A percentile compares a stretch with the other conserved stretches of the same genome.
phyloP scores from a whole-genome alignment of 1,140 invertebrate genomes.

The Patella vulgata region DNA sequence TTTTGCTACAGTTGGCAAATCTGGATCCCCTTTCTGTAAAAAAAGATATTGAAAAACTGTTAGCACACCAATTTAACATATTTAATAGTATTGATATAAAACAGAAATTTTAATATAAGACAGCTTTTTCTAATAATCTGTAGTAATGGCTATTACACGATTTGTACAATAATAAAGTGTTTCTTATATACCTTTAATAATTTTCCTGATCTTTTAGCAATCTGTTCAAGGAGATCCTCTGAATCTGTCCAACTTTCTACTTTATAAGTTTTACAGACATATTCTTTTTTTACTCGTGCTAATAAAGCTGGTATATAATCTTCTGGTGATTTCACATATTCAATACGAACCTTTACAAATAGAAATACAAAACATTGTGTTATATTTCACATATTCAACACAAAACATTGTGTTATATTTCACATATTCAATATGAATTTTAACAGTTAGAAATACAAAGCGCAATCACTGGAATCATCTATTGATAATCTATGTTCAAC shows the following conservation, averaged over 20 bases:
- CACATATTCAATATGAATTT: not conserved
- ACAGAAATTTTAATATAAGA: too few relatives aligned
- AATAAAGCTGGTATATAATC: constrained; percentile 92
- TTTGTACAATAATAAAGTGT: too few relatives aligned
- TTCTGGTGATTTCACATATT: constrained; percentile 92
- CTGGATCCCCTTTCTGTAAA: constrained; percentile 87
- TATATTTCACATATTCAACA: too few relatives aligned
- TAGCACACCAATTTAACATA: too few relatives aligned
- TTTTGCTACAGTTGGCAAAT: constrained; percentile 86
- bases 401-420: not conserved
- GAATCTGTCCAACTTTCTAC: constrained; percentile 81
- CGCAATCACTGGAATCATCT: too few relatives aligned
- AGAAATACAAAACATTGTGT: not conserved
- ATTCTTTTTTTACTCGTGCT: constrained; percentile 88
- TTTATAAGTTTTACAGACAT: constrained; percentile 92
- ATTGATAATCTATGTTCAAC: not conserved
- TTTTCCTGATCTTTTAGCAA: constrained; percentile 87
- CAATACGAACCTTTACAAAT: constrained; percentile 81
- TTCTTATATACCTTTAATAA: constrained; percentile 80
- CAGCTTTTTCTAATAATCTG: too few relatives aligned
- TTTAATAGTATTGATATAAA: too few relatives aligned
- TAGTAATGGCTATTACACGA: too few relatives aligned
- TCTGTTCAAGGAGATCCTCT: constrained; percentile 91
- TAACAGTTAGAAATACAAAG: not conserved
- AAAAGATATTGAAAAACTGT: too few relatives aligned